These are phyloP conservation scores for Phenganax subtilis DNA, from an alignment of 92 coral and sea anemone species.

Conservation along the genomic window DNA sequence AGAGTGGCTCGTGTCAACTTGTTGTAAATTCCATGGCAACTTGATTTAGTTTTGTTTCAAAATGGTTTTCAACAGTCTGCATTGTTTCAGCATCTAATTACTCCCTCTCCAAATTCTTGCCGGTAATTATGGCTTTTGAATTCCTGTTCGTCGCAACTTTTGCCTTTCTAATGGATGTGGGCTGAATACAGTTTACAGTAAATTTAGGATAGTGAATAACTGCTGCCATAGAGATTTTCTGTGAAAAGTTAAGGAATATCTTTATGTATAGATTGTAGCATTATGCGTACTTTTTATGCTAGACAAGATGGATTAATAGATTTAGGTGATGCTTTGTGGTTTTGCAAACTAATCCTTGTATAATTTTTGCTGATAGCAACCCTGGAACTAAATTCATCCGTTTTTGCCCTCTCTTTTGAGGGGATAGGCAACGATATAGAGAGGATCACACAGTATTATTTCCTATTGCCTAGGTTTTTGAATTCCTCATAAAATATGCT, in stretches of 20 bases:
- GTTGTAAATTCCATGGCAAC: constrained; percentile 32
- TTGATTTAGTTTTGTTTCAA: neutral
- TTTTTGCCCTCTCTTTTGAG: too few relatives aligned
- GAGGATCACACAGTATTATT: too few relatives aligned
- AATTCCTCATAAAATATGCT: neutral
- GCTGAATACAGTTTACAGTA: neutral
- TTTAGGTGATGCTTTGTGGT: neutral
- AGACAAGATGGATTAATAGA: neutral
- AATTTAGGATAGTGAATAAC: neutral
- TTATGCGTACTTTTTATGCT: neutral
- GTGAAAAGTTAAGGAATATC: too few relatives aligned
- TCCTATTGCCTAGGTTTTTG: too few relatives aligned
- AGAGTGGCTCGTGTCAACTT: neutral
- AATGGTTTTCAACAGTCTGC: neutral
- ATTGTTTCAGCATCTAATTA: constrained; percentile 26
- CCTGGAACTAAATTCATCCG: too few relatives aligned
- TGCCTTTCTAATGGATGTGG: too few relatives aligned
- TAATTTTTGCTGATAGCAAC: too few relatives aligned
- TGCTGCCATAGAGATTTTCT: too few relatives aligned
- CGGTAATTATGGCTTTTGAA: neutral
- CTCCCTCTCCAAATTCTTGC: constrained; percentile 1
- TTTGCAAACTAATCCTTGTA: neutral
- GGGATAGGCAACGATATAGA: too few relatives aligned
- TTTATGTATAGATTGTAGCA: too few relatives aligned
- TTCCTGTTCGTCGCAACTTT: neutral